These are phyloP conservation scores for Teleiodes luculella DNA, from an alignment of 2,888 invertebrate species.

Conservation along the genomic window DNA sequence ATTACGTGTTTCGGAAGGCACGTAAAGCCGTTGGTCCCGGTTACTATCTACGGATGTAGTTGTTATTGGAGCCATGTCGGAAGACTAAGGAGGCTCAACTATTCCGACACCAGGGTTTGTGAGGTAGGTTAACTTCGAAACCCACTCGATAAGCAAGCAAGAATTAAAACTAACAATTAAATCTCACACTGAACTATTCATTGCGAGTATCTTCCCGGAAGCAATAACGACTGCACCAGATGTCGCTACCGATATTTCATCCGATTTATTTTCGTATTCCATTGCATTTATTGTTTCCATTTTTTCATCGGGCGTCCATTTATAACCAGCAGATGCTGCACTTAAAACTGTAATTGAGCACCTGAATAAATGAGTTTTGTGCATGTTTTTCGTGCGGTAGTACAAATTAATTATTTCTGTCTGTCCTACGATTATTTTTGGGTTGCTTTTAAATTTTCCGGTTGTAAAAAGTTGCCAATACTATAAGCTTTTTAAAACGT, in stretches of 20 bases:
- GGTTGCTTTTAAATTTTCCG: no score
- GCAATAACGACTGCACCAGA: conserved; percentile 30
- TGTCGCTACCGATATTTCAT: conserved; percentile 28
- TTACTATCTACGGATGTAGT: no score
- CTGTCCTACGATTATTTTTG: neutral
- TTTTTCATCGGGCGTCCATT: conserved; percentile 13
- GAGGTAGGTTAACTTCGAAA: no score
- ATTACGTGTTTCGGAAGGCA: no score
- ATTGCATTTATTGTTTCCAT: conserved; percentile 14
- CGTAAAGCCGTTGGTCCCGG: no score
- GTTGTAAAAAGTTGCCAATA: no score
- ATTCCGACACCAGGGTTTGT: no score
- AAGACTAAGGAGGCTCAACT: no score
- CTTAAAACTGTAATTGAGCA: conserved; percentile 17
- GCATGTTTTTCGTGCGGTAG: neutral
- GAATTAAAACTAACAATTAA: neutral
- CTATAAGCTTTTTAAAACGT: no score
- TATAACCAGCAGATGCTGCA: conserved; percentile 19
- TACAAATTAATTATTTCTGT: neutral
- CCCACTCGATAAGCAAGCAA: no score
- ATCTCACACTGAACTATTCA: conserved; percentile 18
- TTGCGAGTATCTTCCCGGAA: conserved; percentile 25
- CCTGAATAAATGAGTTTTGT: neutral
- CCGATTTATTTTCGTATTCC: conserved; percentile 24
- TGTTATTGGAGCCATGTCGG: no score